Evolutionary conservation across 2,113 vertebrate species (phyloP).

Genomic region (Cheilinus undulatus): DNA sequence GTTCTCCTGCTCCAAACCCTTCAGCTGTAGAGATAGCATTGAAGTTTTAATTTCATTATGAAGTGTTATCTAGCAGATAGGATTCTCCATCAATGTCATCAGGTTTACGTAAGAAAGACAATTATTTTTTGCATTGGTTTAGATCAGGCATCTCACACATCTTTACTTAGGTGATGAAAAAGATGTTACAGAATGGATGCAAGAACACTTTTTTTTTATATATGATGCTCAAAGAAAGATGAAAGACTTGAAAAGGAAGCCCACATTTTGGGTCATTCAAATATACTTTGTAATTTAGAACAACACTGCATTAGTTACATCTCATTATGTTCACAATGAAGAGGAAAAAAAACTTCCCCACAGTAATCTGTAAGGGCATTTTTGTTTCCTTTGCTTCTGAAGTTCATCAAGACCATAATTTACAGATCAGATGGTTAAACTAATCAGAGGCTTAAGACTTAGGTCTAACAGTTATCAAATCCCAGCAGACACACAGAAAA

Average conservation of each 20-base stretch:
- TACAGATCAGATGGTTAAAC: slow-evolving; percentile 49
- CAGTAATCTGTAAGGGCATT: slow-evolving; percentile 2
- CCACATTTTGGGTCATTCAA: no score
- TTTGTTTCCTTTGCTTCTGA: slow-evolving; percentile 12
- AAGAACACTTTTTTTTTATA: no score
- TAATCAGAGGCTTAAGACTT: slow-evolving; percentile 57
- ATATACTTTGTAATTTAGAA: no score
- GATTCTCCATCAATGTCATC: neutral
- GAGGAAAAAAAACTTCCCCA: neutral
- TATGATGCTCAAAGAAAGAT: no score
- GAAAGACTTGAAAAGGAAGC: no score
- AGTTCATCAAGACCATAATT: slow-evolving; percentile 29
- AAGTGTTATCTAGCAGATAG: neutral
- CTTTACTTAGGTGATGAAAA: no score
- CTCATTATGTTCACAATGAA: no score
- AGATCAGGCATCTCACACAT: no score
- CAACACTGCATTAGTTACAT: no score
- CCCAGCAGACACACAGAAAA: slow-evolving; percentile 16
- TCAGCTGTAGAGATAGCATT: slow-evolving; percentile 83
- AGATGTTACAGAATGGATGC: no score
- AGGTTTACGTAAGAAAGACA: neutral
- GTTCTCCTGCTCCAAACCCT: slow-evolving; percentile 95
- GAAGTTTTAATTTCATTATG: neutral
- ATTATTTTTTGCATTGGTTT: no score
- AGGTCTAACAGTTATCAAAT: slow-evolving; percentile 30